Evolutionary conservation across 2,888 invertebrate genomes (phyloP).

Genomic region (Pandemis cinnamomeana): DNA sequence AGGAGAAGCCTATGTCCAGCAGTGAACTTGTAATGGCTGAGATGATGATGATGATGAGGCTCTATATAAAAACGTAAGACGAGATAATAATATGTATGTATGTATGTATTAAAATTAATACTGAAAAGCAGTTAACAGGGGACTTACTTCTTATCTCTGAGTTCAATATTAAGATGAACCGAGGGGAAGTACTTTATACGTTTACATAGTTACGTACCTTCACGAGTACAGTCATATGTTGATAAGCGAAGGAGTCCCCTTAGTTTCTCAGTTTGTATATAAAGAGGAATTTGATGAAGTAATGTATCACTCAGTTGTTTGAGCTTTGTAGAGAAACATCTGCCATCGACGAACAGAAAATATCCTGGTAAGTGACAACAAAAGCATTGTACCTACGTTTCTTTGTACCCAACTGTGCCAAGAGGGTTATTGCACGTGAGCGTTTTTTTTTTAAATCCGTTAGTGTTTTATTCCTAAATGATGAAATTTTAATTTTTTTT

Average conservation of each 20-base stretch:
- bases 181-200: slow-evolving; percentile 29
- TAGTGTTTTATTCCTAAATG: too few species aligned
- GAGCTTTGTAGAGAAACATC: not conserved
- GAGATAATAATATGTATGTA: too few species aligned
- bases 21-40: too few species aligned
- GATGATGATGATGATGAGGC: too few species aligned
- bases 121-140: not conserved
- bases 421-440: too few species aligned
- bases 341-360: not conserved
- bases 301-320: not conserved
- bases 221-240: not conserved
- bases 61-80: too few species aligned
- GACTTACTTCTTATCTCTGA: slow-evolving; percentile 34
- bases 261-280: slow-evolving; percentile 8
- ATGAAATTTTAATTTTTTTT: too few species aligned
- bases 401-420: too few species aligned
- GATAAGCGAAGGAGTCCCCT: slow-evolving; percentile 32
- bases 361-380: slow-evolving; percentile 15
- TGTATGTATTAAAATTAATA: too few species aligned
- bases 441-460: too few species aligned
- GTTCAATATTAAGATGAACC: slow-evolving; percentile 17
- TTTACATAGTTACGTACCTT: not conserved
- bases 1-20: too few species aligned
- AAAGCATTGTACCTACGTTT: too few species aligned
- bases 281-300: not conserved